Evolutionary conservation across 92 coral and sea anemone species (phyloP), one percentile per base, ranked within the genome.

Genomic region (Metridium senile): DNA sequence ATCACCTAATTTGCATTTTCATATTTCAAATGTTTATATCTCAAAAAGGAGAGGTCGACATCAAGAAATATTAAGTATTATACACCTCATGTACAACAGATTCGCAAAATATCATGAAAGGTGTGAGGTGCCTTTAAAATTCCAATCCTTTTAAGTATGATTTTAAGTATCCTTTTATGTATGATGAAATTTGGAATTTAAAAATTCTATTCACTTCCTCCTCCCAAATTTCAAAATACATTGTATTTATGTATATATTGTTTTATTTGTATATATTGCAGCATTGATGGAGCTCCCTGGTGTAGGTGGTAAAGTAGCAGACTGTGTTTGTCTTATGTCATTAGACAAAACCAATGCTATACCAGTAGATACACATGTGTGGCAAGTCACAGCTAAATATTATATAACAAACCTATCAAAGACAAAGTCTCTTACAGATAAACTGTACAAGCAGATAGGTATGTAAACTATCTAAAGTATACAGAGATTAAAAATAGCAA

Each of bases 241-340:
- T 26, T 23, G 34, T 56, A 32, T 6, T 35, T 75, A 26, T 13
- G 46, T 25, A n/a, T n/a, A n/a, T n/a, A n/a, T n/a, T n/a, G n/a
- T n/a, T n/a, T n/a, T n/a, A 59, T 22, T 33, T 1, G 52, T 68
- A 59, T 62, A 39, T 54, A 1, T 72, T 73, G 20, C 75, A 96
- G 99, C 91, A 17, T 88, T 96, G 47, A 82, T 93, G 78, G 79
- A 87, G 71, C 85, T 96, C 33, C 99, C 99, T 34, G 99, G 99
- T 51, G 93, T 96, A 56, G 99, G 99, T 58, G 83, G 96, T 26
- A 96, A 96, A 82, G 99, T 96, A 16, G 99, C 99, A 39, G 99
- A 96, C 76, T 96, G 99, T 83, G 89, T 96, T 25, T 96, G 99
- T 61, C 84, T 96, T 11, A 93, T 96, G 97, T 92, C 99, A 29